Evolutionary conservation across 2,888 invertebrate species (phyloP), one percentile per base, ranked within the genome.

Genomic region (Thera britannica): DNA sequence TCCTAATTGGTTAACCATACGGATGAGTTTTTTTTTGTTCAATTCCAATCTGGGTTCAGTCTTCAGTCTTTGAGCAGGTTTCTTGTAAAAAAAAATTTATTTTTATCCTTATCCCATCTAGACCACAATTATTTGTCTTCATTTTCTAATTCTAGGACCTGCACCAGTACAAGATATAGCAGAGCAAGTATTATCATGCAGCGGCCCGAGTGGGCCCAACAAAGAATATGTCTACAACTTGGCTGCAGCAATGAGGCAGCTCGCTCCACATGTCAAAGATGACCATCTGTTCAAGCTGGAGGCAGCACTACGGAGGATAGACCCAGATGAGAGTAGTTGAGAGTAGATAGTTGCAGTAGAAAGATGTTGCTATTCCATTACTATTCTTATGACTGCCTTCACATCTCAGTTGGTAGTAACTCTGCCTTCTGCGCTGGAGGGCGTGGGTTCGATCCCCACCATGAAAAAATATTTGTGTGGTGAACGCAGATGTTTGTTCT

Each of bases 141-240:
- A 49, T 34, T 49, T 63, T 59, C 36, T 49, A 6, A 41, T 92
- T 90, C 90, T 96, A 78, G 98, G 97, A 2, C 95, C 95, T 72
- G 97, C 97, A n/a, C 94, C 97, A 75, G 86, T 97, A 69, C 95
- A 96, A 62, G 95, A 95, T 6, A 97, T 99, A 77, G 98, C 98
- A 0, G 88, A 94, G 49, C 97, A 98, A 89, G 96, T 99, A 48
- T 92, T 95, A 36, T 90, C 89, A 34, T 95, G 96, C 11, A 90
- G 93, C 23, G 99, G 99, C 0, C 97, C 97, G 0, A 98, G 98
- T 85, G 99, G 99, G 0, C 87, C 96, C 0, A 99, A 99, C 87
- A 96, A 96, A 52, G 99, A 99, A 79, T 99, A 99, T 94, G 95
- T 99, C 0, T 97, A 97, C 78, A 97, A 97, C 78, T 92, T 99